Evolutionary conservation across 2,797 vertebrate species (phyloP).

Genomic region (Typhlichthys subterraneus): DNA sequence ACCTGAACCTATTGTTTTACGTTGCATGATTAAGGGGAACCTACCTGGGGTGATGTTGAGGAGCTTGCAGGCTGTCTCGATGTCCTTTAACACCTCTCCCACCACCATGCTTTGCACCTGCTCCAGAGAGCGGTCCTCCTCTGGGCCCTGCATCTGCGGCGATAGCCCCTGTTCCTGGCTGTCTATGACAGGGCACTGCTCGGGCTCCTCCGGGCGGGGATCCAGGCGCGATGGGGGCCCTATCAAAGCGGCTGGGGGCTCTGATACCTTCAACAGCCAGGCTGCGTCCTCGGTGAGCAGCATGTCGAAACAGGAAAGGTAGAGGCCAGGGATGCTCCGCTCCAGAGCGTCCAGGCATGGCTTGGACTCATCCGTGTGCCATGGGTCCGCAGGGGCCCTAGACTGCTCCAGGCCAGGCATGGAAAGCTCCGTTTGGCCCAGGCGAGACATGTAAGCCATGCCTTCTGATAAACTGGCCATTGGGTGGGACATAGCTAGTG

Average conservation of each 20-base stretch:
- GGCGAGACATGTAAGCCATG: slow-evolving; percentile 63
- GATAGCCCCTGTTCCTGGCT: slow-evolving; percentile 89
- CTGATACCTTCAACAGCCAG: slow-evolving; percentile 82
- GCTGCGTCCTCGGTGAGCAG: slow-evolving; percentile 82
- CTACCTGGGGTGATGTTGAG: slow-evolving; percentile 94
- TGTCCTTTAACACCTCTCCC: slow-evolving; percentile 97
- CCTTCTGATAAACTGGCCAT: slow-evolving; percentile 72
- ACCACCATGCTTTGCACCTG: slow-evolving; percentile 98
- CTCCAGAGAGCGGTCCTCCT: slow-evolving; percentile 93
- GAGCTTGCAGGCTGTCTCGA: slow-evolving; percentile 95
- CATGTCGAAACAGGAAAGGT: slow-evolving; percentile 93
- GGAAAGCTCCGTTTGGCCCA: slow-evolving; percentile 75
- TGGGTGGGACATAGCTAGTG: slow-evolving; percentile 85
- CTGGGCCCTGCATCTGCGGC: slow-evolving; percentile 81
- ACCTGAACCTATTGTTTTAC: neutral
- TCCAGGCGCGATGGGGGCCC: slow-evolving; percentile 45
- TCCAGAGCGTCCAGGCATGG: slow-evolving; percentile 75
- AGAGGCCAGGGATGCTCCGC: slow-evolving; percentile 81
- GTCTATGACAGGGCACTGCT: slow-evolving; percentile 94
- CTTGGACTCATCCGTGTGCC: slow-evolving; percentile 81
- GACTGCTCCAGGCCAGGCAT: slow-evolving; percentile 73
- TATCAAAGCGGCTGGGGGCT: slow-evolving; percentile 49
- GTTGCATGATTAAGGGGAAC: slow-evolving; percentile 17
- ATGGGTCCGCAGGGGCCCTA: slow-evolving; percentile 63
- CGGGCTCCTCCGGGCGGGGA: slow-evolving; percentile 72